Evolutionary conservation across 2,797 vertebrate species (phyloP).

Genomic region (Phoeniculus purpureus): DNA sequence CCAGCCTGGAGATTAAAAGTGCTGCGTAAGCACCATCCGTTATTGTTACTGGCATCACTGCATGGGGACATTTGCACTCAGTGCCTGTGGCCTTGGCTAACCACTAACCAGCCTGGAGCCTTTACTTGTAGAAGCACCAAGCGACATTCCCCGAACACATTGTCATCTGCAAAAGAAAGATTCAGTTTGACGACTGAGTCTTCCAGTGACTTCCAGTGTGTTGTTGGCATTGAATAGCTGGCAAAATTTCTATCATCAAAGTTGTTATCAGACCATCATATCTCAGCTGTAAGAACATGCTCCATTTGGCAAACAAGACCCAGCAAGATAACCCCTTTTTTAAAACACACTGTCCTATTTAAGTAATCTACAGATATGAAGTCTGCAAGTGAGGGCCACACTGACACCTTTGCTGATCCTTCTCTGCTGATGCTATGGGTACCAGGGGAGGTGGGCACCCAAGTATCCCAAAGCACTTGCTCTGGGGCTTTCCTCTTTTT

Average conservation of each 20-base stretch:
- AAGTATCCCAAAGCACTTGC: neutral
- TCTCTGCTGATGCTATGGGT: neutral
- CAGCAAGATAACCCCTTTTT: neutral
- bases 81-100: neutral
- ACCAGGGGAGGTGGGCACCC: neutral
- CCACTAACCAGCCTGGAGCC: neutral
- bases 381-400: neutral
- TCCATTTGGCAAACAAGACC: slow-evolving; percentile 31
- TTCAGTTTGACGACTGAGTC: neutral
- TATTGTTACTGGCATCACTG: neutral
- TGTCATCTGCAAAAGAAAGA: neutral
- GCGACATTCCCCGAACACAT: neutral
- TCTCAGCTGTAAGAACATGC: slow-evolving; percentile 23
- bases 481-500: neutral
- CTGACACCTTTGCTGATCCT: neutral
- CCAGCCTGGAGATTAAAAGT: neutral
- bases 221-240: neutral
- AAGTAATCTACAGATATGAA: neutral
- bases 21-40: neutral
- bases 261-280: neutral
- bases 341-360: neutral
- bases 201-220: neutral
- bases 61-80: neutral
- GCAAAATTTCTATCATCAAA: neutral
- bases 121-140: neutral